These are phyloP conservation scores for Cnemophilus loriae DNA, from an alignment of 2,113 vertebrate species.

Conservation along the genomic window DNA sequence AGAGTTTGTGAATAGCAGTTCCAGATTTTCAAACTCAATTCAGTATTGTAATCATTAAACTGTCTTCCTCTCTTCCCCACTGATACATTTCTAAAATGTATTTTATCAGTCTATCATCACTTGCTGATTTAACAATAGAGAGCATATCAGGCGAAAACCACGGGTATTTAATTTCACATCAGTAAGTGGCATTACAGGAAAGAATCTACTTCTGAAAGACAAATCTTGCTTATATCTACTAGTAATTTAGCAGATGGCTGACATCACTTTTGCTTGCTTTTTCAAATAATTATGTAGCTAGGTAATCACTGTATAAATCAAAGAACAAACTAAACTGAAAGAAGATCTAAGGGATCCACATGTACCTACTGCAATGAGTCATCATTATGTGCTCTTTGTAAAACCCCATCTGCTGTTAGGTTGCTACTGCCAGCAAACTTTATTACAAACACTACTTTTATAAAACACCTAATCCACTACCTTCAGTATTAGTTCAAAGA, in stretches of 20 bases:
- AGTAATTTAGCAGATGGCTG: constrained; percentile 6
- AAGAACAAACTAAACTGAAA: background rate
- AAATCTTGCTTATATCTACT: constrained; percentile 24
- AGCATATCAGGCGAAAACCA: background rate
- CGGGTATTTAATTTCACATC: background rate
- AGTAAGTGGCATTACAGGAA: constrained; percentile 1
- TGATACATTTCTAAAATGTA: background rate
- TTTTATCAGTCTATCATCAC: background rate
- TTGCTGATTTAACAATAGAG: background rate
- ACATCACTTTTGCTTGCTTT: background rate
- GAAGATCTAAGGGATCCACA: background rate
- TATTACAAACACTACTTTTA: constrained; percentile 39
- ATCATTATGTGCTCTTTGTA: constrained; percentile 18
- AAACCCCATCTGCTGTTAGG: background rate
- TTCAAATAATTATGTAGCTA: constrained; percentile 8
- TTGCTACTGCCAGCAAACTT: constrained; percentile 38
- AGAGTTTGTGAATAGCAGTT: background rate
- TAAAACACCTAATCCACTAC: constrained; percentile 5
- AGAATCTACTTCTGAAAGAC: background rate
- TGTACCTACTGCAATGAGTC: background rate
- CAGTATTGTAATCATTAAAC: background rate
- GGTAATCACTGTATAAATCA: constrained; percentile 4
- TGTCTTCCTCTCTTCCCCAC: background rate
- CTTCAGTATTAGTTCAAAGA: background rate
- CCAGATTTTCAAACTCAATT: background rate